Conservation (phyloP, 2,888 invertebrate species). For the Polymixis lichenea region DNA sequence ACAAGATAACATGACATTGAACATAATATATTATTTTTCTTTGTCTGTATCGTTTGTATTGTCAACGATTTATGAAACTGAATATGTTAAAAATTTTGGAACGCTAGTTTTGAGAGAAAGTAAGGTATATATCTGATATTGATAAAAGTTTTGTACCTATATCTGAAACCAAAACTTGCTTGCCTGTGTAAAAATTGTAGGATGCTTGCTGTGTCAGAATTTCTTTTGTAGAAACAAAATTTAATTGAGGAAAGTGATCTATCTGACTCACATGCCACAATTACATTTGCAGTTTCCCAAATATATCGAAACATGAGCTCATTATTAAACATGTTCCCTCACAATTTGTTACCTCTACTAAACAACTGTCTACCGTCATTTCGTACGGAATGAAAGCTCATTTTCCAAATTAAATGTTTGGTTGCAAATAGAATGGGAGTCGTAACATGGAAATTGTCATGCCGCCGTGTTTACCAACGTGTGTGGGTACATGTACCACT, state of each 20-base stretch:
- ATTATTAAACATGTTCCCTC: constrained; percentile 53
- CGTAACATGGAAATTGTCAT: constrained; percentile 64
- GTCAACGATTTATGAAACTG: not conserved
- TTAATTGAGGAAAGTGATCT: not conserved
- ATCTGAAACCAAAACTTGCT: not conserved
- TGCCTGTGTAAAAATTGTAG: not conserved
- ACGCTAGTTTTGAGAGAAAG: not conserved
- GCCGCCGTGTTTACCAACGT: constrained; percentile 56
- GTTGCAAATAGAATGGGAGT: constrained; percentile 56
- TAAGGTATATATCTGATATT: not conserved
- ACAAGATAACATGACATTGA: constrained; percentile 35
- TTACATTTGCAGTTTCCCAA: constrained; percentile 19
- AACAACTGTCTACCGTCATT: constrained; percentile 52
- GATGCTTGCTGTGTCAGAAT: not conserved
- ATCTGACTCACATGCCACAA: not conserved
- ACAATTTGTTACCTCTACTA: constrained; percentile 51
- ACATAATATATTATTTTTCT: constrained; percentile 7
- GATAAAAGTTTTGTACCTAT: not conserved
- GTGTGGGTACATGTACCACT: constrained; percentile 32
- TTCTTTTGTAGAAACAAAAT: not conserved
- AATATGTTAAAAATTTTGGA: not conserved
- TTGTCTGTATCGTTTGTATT: not conserved
- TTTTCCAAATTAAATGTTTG: constrained; percentile 66
- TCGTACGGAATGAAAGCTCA: constrained; percentile 59
- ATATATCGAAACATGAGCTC: constrained; percentile 44